These are phyloP conservation scores for Perca flavescens DNA, from an alignment of 2,113 vertebrate species.

Conservation along the genomic window DNA sequence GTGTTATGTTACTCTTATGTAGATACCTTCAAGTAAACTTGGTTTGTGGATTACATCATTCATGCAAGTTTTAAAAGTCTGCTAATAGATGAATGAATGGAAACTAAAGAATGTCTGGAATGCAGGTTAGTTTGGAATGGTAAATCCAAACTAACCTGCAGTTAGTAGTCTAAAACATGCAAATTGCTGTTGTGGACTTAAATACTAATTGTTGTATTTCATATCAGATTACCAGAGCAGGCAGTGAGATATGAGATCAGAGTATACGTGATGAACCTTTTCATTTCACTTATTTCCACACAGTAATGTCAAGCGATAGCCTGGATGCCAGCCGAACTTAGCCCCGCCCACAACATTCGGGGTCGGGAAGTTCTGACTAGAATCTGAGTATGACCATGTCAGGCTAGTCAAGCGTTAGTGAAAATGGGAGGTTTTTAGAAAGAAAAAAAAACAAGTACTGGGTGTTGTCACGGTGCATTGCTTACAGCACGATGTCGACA, in stretches of 20 bases:
- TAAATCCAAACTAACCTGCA: neutral
- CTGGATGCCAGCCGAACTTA: no score
- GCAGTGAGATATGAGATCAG: no score
- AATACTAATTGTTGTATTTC: no score
- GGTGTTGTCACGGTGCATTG: neutral
- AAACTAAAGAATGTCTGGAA: neutral
- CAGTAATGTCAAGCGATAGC: neutral
- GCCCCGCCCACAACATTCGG: no score
- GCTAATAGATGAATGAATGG: neutral
- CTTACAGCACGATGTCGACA: neutral
- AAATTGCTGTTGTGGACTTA: no score
- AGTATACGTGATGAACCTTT: no score
- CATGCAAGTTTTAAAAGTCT: neutral
- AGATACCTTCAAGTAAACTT: no score
- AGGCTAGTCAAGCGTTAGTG: neutral
- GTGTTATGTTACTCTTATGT: no score
- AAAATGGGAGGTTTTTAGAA: neutral
- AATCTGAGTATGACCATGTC: no score
- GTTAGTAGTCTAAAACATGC: neutral
- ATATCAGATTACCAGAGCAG: no score
- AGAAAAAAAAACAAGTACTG: neutral
- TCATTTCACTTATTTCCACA: neutral
- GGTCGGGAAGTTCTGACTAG: no score
- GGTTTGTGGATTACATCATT: neutral
- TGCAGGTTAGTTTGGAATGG: no score